Percentiles rank a stretch among this genome's conserved stretches.
Conservation (phyloP, 2,113 vertebrate species). For the Ageneiosus marmoratus region DNA sequence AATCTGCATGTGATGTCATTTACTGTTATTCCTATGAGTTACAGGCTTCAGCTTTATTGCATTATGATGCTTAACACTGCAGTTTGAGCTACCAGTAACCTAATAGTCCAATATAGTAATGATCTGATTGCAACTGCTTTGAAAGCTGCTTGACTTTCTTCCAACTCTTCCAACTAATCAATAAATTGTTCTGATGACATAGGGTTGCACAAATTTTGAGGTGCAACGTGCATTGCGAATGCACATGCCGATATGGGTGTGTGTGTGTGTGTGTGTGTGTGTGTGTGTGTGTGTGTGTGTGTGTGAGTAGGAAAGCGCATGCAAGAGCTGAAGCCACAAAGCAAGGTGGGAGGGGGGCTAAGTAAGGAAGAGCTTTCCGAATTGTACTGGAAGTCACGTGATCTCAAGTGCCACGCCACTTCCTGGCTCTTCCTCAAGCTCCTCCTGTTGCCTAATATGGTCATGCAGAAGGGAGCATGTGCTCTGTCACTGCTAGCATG, state of each 20-base stretch:
- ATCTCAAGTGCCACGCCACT: constrained; percentile 47
- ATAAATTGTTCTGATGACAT: constrained; percentile 40
- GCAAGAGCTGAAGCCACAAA: constrained; percentile 23
- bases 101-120: constrained; percentile 16
- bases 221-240: background rate
- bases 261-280: background rate
- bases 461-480: constrained; percentile 42
- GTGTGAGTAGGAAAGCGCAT: constrained; percentile 4
- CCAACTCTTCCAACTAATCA: constrained; percentile 30
- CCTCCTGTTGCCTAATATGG: constrained; percentile 50
- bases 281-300: constrained; percentile 1
- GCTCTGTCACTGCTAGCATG: constrained; percentile 43
- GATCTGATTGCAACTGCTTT: constrained; percentile 29
- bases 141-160: background rate
- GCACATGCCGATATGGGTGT: background rate
- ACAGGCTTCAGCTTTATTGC: constrained; percentile 16
- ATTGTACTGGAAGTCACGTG: constrained; percentile 51
- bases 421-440: constrained; percentile 39
- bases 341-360: constrained; percentile 16
- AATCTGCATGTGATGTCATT: constrained; percentile 17
- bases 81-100: constrained; percentile 36
- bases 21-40: constrained; percentile 32
- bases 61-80: constrained; percentile 41
- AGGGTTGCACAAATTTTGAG: constrained; percentile 4
- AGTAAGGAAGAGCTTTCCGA: constrained; percentile 32